phyloP scores from a whole-genome alignment of 2,113 vertebrate species.

The Lasiurus cinereus region DNA sequence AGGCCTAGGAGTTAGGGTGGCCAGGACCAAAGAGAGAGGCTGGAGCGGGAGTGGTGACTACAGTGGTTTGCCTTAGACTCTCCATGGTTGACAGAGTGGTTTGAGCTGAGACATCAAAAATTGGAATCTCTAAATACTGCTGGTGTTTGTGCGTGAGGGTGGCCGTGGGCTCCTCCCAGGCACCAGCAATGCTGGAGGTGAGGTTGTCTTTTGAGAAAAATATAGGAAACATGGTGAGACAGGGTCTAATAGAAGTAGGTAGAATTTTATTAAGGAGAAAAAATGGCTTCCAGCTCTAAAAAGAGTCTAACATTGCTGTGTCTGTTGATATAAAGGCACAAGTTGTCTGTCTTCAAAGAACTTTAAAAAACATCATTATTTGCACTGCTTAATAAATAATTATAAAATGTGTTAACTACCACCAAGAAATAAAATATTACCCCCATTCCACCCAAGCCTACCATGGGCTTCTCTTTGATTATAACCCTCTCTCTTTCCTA shows the following conservation, averaged over 20 bases:
- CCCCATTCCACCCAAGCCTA: too few relatives aligned
- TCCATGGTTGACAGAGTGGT: background rate
- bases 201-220: conserved; percentile 12
- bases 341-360: background rate
- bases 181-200: background rate
- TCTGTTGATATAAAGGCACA: background rate
- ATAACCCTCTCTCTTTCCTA: background rate
- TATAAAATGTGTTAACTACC: background rate
- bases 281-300: background rate
- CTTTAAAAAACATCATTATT: background rate
- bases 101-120: background rate
- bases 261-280: background rate
- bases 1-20: background rate
- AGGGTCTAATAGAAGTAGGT: background rate
- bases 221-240: background rate
- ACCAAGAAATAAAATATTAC: background rate
- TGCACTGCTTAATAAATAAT: background rate
- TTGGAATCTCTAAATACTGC: background rate
- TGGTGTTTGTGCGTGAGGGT: background rate
- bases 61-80: background rate
- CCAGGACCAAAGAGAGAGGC: background rate
- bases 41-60: rapidly evolving
- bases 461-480: background rate
- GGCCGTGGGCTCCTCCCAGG: background rate
- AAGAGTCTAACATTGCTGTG: background rate